Percentiles rank a stretch among this genome's conserved stretches.
Conservation (phyloP, 2,888 invertebrate species). For the Cheilosia variabilis region DNA sequence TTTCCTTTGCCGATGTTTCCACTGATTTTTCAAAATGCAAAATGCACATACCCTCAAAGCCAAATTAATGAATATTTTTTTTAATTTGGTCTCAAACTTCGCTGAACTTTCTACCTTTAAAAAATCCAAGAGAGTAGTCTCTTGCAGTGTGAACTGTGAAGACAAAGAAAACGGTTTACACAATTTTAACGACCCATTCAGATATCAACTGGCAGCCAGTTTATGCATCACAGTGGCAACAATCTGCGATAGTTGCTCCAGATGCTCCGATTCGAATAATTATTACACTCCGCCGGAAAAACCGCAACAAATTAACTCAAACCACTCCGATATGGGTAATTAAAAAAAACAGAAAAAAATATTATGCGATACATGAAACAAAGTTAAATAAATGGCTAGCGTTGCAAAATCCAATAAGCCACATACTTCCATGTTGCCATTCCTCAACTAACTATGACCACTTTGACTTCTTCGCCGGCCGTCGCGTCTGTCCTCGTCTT, state of each 20-base stretch:
- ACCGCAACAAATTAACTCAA: conserved; percentile 22
- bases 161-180: background rate
- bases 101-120: background rate
- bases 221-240: background rate
- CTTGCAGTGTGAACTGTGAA: too few relatives aligned
- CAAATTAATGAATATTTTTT: too few relatives aligned
- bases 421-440: conserved; percentile 56
- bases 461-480: conserved; percentile 44
- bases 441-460: conserved; percentile 36
- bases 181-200: background rate
- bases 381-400: conserved; percentile 26
- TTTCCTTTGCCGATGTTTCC: too few relatives aligned
- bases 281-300: background rate
- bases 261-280: background rate
- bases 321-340: conserved; percentile 54
- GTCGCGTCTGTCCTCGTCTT: background rate
- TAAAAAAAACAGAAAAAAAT: conserved; percentile 39
- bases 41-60: too few relatives aligned
- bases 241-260: conserved; percentile 7
- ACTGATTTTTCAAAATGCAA: too few relatives aligned
- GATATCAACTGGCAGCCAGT: background rate
- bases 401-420: conserved; percentile 69
- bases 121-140: background rate
- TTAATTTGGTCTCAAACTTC: too few relatives aligned
- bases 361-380: conserved; percentile 21